These are phyloP conservation scores for Aphrocallistes beatrix DNA, from an alignment of 37 sponge, comb jelly and placozoan species.

Conservation along the genomic window DNA sequence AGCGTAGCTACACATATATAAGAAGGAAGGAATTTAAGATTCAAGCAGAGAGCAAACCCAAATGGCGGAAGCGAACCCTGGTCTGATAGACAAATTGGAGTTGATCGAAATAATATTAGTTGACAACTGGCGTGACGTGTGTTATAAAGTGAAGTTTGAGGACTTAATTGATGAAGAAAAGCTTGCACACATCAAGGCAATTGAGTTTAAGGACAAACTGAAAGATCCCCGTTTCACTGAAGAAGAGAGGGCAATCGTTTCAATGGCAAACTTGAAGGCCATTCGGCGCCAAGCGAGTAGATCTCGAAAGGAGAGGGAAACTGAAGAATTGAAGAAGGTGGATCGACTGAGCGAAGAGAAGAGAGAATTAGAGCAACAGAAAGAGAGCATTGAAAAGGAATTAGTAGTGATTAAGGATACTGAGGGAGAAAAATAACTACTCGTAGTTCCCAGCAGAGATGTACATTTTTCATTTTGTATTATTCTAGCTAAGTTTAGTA, in stretches of 20 bases:
- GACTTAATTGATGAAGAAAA: background rate
- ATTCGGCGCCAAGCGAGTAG: background rate
- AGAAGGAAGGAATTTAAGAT: background rate
- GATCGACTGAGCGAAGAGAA: constrained; percentile 28
- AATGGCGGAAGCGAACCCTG: background rate
- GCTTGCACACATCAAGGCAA: background rate
- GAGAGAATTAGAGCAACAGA: constrained; percentile 54
- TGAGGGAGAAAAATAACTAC: no score
- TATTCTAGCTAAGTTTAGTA: no score
- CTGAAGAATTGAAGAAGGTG: background rate
- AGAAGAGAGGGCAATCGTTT: constrained; percentile 1
- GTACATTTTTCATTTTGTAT: no score
- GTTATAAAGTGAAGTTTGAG: background rate
- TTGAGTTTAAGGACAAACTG: background rate
- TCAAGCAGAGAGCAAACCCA: background rate
- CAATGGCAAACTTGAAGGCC: background rate
- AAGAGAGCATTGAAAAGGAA: constrained; percentile 32
- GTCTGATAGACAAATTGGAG: background rate
- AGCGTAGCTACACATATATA: no score
- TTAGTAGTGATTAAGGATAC: no score
- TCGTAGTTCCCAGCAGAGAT: no score
- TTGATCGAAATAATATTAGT: background rate
- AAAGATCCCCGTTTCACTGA: constrained; percentile 2
- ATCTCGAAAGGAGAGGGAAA: background rate
- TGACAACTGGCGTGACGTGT: background rate